phyloP scores from a whole-genome alignment of 2,797 vertebrate genomes.

The Notolepis coatsorum region DNA sequence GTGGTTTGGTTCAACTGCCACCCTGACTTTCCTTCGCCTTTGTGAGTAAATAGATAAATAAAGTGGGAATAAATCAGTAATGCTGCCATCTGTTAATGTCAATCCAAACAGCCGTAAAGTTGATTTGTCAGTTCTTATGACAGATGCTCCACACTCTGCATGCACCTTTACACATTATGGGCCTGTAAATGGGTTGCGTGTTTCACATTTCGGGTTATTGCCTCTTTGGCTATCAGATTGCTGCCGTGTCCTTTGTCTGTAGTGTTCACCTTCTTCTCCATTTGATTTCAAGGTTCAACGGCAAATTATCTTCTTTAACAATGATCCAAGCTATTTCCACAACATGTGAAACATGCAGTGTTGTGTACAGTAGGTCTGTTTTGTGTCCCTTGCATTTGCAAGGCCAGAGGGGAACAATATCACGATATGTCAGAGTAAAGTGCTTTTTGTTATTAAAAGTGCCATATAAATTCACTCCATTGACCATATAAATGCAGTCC shows the following conservation, averaged over 20 bases:
- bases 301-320: slow-evolving; percentile 1
- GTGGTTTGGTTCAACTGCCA: slow-evolving; percentile 31
- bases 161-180: slow-evolving; percentile 12
- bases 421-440: too few species aligned
- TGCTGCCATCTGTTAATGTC: slow-evolving; percentile 66
- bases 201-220: slow-evolving; percentile 41
- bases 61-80: slow-evolving; percentile 52
- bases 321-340: slow-evolving; percentile 1
- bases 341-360: too few species aligned
- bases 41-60: slow-evolving; percentile 59
- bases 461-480: too few species aligned
- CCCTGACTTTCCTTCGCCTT: slow-evolving; percentile 70
- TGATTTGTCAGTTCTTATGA: slow-evolving; percentile 36
- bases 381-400: too few species aligned
- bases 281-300: neutral
- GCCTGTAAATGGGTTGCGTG: slow-evolving; percentile 26
- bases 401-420: too few species aligned
- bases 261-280: neutral
- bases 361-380: too few species aligned
- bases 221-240: slow-evolving; percentile 32
- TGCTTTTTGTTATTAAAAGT: too few species aligned
- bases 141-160: neutral
- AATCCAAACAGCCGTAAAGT: slow-evolving; percentile 34
- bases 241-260: slow-evolving; percentile 8
- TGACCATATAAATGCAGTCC: too few species aligned